Conservation (phyloP, 2,113 vertebrate genomes). For the Gobio gobio region DNA sequence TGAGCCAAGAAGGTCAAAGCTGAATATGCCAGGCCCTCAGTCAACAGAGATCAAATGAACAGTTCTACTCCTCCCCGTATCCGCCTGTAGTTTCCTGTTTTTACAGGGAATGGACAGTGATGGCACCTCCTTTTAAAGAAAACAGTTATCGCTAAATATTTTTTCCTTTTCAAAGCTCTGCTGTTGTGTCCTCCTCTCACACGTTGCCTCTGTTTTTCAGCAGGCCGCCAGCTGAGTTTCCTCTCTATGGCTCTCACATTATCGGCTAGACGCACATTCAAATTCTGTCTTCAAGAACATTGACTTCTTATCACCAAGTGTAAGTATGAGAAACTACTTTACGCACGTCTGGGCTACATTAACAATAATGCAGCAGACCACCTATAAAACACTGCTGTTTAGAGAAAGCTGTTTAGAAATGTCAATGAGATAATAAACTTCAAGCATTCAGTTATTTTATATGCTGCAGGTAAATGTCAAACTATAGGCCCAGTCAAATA, state of each 20-base stretch:
- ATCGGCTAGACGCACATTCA: neutral
- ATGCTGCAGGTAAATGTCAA: conserved; percentile 23
- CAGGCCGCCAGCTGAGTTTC: neutral
- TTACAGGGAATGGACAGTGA: conserved; percentile 49
- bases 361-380: neutral
- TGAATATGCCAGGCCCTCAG: conserved; percentile 38
- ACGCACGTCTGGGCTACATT: neutral
- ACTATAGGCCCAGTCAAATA: neutral
- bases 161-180: conserved; percentile 12
- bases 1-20: conserved; percentile 50
- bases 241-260: neutral
- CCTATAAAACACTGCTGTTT: neutral
- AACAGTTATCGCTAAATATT: conserved; percentile 15
- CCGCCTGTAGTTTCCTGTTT: conserved; percentile 59
- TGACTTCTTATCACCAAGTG: neutral
- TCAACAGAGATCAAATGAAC: conserved; percentile 47
- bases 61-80: conserved; percentile 46
- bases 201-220: neutral
- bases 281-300: neutral
- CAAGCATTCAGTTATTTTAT: neutral
- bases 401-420: conserved; percentile 12
- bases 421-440: conserved; percentile 25
- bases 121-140: conserved; percentile 42
- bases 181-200: neutral
- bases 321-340: neutral